These are phyloP conservation scores for Callinectes sapidus DNA, from an alignment of 2,888 invertebrate genomes.

Conservation along the genomic window DNA sequence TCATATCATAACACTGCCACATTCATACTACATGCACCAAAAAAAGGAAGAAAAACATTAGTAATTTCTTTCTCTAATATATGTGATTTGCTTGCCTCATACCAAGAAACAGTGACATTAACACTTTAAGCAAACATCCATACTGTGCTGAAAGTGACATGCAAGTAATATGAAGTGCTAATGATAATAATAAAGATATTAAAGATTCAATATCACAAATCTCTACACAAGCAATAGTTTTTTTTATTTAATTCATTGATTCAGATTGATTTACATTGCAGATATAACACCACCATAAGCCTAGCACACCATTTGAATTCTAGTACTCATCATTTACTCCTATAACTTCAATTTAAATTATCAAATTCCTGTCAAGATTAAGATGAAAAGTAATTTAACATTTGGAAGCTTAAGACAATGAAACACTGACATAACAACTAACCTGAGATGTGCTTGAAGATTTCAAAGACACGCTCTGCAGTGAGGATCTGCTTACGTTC, in stretches of 20 bases:
- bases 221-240: background rate
- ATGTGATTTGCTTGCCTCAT: background rate
- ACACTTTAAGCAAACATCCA: background rate
- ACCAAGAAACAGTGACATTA: background rate
- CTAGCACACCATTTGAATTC: background rate
- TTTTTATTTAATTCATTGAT: background rate
- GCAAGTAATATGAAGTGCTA: background rate
- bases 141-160: background rate
- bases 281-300: background rate
- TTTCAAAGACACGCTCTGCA: slow-evolving; percentile 98
- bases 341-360: background rate
- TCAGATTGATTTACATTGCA: background rate
- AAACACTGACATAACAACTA: background rate
- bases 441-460: slow-evolving; percentile 88
- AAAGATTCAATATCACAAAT: background rate
- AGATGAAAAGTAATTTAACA: background rate
- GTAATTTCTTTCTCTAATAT: background rate
- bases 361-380: background rate
- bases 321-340: background rate
- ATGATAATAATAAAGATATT: background rate
- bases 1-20: background rate
- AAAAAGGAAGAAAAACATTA: background rate
- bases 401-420: background rate
- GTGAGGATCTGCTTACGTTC: slow-evolving; percentile 95
- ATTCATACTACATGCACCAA: slow-evolving; percentile 17